Base-by-base conservation (phyloP, 2,888 invertebrate species). In the Agrotis segetum region DNA sequence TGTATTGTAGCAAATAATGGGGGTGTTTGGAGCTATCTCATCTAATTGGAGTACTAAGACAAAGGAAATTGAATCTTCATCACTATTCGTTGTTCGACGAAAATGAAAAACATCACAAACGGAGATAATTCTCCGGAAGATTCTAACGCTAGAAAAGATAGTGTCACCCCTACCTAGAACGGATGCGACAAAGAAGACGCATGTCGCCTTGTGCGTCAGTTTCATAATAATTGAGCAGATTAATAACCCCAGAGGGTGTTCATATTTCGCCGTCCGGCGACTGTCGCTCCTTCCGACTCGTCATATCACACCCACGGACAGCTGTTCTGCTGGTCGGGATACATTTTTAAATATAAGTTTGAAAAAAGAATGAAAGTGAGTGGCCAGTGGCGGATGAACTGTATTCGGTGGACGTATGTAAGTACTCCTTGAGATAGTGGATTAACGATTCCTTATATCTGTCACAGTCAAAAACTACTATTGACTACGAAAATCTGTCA, bases 191-290 rank as follows among this genome's bases (percentile, higher is more conserved):
- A 93, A 93, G 90, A 92, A 91, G 92, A 92, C 90, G 90, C 85
- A 87, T 90, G 91, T 89, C 89, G 86, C 83, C 83, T 90, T 89
- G 91, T 91, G 92, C 92, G 93, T 92, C 92, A 91, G 91, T 94
- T 93, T 95, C 93, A 90, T 92, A 94, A 95, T 95, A 94, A 95
- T 95, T 95, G 92, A 92, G 86, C 90, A 93, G 94, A 95, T 95
- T 95, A 94, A 95, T 95, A 92, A 90, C 91, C 90, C 88, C 86
- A 80, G 86, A 89, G 92, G 90, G 92, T 93, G 92, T 92, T 94
- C 94, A 93, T 94, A 95, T 95, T 95, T 94, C 93, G 92, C 92
- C 90, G 93, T 91, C 91, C 90, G 88, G 80, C 85, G 88, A 81
- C 88, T 88, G 86, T 89, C 88, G 56, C 81, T 76, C 78, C 83